Evolutionary conservation across 92 coral and sea anemone genomes (phyloP).

Genomic region (Phenganax subtilis): DNA sequence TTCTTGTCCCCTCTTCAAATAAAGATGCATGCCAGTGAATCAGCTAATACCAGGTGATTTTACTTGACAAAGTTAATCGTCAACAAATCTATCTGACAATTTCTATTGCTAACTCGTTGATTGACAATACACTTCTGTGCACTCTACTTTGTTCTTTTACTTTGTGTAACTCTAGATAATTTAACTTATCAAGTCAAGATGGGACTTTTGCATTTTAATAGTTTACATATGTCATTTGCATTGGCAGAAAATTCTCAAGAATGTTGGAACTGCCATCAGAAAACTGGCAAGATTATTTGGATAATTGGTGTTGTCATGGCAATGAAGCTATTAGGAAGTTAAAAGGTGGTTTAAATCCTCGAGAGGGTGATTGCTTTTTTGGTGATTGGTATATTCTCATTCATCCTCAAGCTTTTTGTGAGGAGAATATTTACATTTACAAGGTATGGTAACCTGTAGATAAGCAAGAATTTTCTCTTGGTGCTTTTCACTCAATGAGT

Average conservation of each 20-base stretch:
- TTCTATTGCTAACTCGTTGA: too few relatives aligned
- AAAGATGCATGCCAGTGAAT: too few relatives aligned
- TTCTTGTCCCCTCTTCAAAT: background rate
- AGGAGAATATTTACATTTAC: conserved; percentile 46
- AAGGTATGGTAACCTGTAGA: conserved; percentile 37
- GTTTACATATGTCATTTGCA: background rate
- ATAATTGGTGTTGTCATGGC: conserved; percentile 95
- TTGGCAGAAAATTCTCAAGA: conserved; percentile 63
- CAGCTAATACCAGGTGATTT: too few relatives aligned
- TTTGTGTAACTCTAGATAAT: too few relatives aligned
- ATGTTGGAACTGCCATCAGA: conserved; percentile 91
- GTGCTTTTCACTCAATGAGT: too few relatives aligned
- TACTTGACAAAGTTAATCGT: background rate
- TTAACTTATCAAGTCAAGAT: too few relatives aligned
- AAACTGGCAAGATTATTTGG: conserved; percentile 79
- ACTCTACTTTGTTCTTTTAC: too few relatives aligned
- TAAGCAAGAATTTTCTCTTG: too few relatives aligned
- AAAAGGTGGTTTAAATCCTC: conserved; percentile 60
- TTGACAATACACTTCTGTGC: too few relatives aligned
- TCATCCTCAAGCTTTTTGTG: conserved; percentile 51
- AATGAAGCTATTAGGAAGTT: conserved; percentile 46
- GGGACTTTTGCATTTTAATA: background rate
- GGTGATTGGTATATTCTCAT: conserved; percentile 68
- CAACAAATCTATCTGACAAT: background rate
- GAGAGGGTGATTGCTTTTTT: conserved; percentile 65